Conservation (phyloP, 2,113 vertebrate genomes). For the Engraulis encrasicolus region DNA sequence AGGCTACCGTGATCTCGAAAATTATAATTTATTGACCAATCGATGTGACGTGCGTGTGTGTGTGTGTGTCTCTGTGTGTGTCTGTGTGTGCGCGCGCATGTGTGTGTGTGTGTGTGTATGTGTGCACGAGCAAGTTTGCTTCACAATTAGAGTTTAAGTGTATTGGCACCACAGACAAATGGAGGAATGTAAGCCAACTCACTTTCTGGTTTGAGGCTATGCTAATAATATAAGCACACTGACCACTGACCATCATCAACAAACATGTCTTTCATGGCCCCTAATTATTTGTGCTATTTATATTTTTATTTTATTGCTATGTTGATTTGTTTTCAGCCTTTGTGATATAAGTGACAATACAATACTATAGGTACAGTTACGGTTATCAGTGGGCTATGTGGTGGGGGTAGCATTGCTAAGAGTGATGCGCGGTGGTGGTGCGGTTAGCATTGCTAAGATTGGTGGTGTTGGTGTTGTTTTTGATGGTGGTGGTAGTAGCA, state of each 20-base stretch:
- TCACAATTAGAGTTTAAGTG: neutral
- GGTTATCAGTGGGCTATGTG: too few relatives aligned
- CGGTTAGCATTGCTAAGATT: too few relatives aligned
- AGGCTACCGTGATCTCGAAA: slow-evolving; percentile 76
- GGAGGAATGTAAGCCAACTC: neutral
- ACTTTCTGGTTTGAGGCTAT: neutral
- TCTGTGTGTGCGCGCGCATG: too few relatives aligned
- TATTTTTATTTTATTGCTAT: neutral
- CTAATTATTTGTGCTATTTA: neutral
- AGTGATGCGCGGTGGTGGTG: too few relatives aligned
- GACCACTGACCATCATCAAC: neutral
- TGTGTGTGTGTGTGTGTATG: too few relatives aligned
- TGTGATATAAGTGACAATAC: too few relatives aligned
- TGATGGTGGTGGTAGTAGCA: too few relatives aligned
- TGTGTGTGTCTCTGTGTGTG: too few relatives aligned
- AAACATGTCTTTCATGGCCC: neutral
- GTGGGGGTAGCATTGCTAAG: too few relatives aligned
- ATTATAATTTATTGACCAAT: slow-evolving; percentile 83
- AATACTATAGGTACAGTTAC: too few relatives aligned
- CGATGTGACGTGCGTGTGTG: slow-evolving; percentile 61
- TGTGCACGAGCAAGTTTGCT: neutral
- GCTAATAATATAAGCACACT: neutral
- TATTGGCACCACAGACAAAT: neutral
- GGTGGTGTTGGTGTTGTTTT: too few relatives aligned
- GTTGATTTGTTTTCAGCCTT: too few relatives aligned